Percentiles rank a stretch among this genome's conserved stretches.
Evolutionary conservation across 2,113 vertebrate species (phyloP).

Genomic region (Rhea americana): DNA sequence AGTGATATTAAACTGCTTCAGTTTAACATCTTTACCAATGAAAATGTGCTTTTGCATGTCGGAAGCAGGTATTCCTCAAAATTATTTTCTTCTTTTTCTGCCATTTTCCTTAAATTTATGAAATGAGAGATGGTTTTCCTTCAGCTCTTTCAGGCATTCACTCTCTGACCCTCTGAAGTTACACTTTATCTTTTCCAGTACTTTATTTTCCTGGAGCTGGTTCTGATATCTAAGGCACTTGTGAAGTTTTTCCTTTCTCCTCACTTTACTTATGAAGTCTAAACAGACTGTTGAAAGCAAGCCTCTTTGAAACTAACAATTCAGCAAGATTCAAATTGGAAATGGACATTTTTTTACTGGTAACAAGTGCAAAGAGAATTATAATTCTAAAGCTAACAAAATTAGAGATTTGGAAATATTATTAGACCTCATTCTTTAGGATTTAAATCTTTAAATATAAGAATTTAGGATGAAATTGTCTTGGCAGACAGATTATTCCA

Average conservation of each 20-base stretch:
- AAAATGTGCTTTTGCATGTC: neutral
- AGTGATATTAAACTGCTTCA: conserved; percentile 15
- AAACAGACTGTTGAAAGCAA: neutral
- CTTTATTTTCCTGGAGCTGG: conserved; percentile 8
- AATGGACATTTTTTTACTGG: neutral
- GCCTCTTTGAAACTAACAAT: conserved; percentile 15
- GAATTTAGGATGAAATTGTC: conserved; percentile 54
- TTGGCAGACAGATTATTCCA: conserved; percentile 54
- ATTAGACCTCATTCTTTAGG: conserved; percentile 44
- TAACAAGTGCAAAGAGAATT: neutral
- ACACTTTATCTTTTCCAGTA: neutral
- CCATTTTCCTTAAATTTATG: neutral
- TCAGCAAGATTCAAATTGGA: conserved; percentile 27
- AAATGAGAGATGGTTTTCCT: neutral
- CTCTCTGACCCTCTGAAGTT: conserved; percentile 33
- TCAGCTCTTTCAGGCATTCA: neutral
- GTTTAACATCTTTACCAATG: conserved; percentile 10
- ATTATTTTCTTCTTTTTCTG: conserved; percentile 6
- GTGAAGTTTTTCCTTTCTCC: neutral
- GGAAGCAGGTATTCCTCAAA: neutral
- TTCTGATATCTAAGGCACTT: conserved; percentile 15
- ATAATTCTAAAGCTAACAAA: conserved; percentile 40
- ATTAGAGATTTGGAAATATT: conserved; percentile 40
- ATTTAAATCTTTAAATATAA: conserved; percentile 39
- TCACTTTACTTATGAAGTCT: conserved; percentile 7